Conservation (phyloP, 1,140 invertebrate species). For the Periplaneta americana region DNA sequence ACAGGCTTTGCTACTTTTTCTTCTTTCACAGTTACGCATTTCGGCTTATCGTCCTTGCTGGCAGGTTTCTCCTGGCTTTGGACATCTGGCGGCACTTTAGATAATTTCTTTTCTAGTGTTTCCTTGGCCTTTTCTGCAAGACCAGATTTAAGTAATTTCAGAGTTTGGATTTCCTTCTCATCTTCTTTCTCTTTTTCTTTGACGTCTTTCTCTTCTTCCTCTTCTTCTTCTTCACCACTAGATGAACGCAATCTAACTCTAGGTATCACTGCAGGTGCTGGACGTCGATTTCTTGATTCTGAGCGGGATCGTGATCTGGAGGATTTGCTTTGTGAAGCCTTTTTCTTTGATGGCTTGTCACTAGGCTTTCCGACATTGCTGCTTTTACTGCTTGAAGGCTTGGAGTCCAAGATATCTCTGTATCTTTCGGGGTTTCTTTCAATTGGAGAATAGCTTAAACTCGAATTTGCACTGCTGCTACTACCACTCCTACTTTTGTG, state of each 20-base stretch:
- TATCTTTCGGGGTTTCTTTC: constrained; percentile 16
- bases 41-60: background rate
- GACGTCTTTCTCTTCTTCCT: constrained; percentile 9
- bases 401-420: constrained; percentile 7
- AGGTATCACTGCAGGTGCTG: constrained; percentile 11
- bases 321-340: background rate
- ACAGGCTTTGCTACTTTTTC: background rate
- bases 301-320: constrained; percentile 11
- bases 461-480: constrained; percentile 17
- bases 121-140: constrained; percentile 30
- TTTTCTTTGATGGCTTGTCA: background rate
- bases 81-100: constrained; percentile 10
- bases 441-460: constrained; percentile 15
- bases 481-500: constrained; percentile 8
- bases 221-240: constrained; percentile 15
- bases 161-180: constrained; percentile 24
- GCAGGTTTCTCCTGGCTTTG: background rate
- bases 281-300: constrained; percentile 2
- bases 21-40: background rate
- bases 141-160: constrained; percentile 26
- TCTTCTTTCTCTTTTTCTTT: constrained; percentile 21
- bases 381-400: background rate
- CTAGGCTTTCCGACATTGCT: background rate
- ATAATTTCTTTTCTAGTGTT: constrained; percentile 15
- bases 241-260: constrained; percentile 15